Conservation (phyloP, 2,888 invertebrate species). For the Drosophila kokeensis region DNA sequence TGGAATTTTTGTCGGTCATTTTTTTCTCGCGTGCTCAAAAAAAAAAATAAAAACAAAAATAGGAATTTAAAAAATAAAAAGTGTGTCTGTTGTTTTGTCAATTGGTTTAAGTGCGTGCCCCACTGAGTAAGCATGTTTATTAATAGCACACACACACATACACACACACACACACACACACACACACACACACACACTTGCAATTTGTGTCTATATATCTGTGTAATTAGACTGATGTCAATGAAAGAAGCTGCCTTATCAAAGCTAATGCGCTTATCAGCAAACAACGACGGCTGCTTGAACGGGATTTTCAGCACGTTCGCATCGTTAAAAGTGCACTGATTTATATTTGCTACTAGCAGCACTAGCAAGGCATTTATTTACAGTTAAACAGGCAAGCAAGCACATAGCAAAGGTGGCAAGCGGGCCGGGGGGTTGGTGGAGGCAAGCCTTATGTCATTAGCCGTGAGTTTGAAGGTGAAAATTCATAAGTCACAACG, state of each 20-base stretch:
- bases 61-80: conserved; percentile 42
- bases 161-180: conserved; percentile 7
- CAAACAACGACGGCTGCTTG: conserved; percentile 13
- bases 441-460: conserved; percentile 31
- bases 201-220: background rate
- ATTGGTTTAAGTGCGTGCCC: conserved; percentile 63
- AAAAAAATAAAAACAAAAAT: conserved; percentile 39
- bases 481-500: conserved; percentile 55
- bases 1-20: conserved; percentile 54
- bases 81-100: conserved; percentile 35
- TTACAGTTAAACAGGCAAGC: background rate
- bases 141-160: conserved; percentile 39
- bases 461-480: conserved; percentile 55
- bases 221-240: conserved; percentile 41
- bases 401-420: background rate
- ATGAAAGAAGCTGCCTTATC: conserved; percentile 50
- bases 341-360: conserved; percentile 1
- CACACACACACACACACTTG: conserved; percentile 1
- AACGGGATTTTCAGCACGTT: conserved; percentile 44
- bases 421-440: background rate
- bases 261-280: conserved; percentile 46
- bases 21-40: conserved; percentile 49
- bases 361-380: conserved; percentile 4
- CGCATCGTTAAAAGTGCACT: conserved; percentile 20
- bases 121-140: conserved; percentile 54